phyloP scores from a whole-genome alignment of 2,888 invertebrate species.

The Agrotis exclamationis region DNA sequence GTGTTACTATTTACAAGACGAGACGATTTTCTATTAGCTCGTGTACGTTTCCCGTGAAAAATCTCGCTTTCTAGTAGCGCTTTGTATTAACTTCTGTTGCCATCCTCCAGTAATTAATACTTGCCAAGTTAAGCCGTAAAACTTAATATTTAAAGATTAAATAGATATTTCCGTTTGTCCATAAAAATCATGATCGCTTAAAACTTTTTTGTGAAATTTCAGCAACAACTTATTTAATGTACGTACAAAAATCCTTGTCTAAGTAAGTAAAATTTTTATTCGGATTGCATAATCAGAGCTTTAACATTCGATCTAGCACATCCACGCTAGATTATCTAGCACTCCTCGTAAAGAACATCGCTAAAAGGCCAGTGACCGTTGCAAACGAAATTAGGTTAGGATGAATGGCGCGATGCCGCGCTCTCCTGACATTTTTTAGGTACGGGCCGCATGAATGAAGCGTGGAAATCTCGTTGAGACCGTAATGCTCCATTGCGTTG shows the following conservation, averaged over 20 bases:
- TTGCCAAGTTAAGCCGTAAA: slow-evolving; percentile 12
- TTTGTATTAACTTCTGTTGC: background rate
- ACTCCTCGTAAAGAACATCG: slow-evolving; percentile 37
- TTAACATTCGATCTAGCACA: background rate
- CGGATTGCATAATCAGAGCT: background rate
- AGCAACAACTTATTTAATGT: background rate
- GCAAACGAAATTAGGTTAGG: slow-evolving; percentile 71
- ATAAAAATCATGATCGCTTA: slow-evolving; percentile 7
- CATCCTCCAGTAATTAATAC: background rate
- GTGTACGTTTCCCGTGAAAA: background rate
- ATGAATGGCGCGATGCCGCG: slow-evolving; percentile 67
- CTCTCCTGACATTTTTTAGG: slow-evolving; percentile 64
- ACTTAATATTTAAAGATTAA: background rate
- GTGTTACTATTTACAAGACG: slow-evolving; percentile 15
- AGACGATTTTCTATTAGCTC: background rate
- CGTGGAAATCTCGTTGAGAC: slow-evolving; percentile 70
- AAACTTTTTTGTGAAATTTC: background rate
- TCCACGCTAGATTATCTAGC: slow-evolving; percentile 24
- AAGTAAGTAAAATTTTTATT: no score
- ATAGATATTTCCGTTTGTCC: background rate
- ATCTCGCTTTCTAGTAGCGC: background rate
- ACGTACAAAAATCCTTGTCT: no score
- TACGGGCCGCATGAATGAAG: slow-evolving; percentile 66
- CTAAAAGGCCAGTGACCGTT: slow-evolving; percentile 61
- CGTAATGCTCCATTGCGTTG: slow-evolving; percentile 67